These are phyloP conservation scores for Oreochromis grahami DNA, from an alignment of 2,797 vertebrate species.

Conservation along the genomic window DNA sequence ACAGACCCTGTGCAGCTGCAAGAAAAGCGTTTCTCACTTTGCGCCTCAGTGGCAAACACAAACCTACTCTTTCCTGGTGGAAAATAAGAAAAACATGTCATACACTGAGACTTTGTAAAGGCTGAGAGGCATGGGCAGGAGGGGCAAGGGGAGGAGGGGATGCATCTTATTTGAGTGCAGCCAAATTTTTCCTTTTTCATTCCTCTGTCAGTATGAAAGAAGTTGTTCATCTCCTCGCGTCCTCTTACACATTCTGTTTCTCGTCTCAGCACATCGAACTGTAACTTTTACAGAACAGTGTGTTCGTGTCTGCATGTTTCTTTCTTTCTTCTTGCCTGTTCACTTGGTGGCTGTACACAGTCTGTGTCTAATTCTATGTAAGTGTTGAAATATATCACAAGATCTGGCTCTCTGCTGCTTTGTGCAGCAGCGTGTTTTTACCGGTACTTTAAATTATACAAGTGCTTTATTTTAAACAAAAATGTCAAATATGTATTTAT, in stretches of 20 bases:
- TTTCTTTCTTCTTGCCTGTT: neutral
- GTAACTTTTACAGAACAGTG: conserved; percentile 14
- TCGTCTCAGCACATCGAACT: conserved; percentile 1
- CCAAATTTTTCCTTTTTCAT: neutral
- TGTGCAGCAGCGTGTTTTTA: neutral
- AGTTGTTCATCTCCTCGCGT: neutral
- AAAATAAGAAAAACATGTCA: conserved; percentile 22
- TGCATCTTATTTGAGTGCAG: neutral
- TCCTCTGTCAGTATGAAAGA: neutral
- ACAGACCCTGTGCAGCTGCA: conserved; percentile 37
- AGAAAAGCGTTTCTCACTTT: conserved; percentile 31
- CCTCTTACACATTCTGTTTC: neutral
- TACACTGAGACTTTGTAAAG: neutral
- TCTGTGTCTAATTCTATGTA: neutral
- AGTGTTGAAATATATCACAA: neutral
- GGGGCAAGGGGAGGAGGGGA: neutral
- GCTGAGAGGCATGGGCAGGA: neutral
- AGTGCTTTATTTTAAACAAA: neutral
- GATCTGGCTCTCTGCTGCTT: neutral
- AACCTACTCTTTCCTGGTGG: conserved; percentile 9
- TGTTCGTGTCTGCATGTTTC: neutral
- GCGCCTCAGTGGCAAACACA: neutral
- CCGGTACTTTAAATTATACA: neutral
- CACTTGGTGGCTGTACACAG: neutral
- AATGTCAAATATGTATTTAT: neutral